Base-by-base conservation (phyloP, 2,888 invertebrate genomes). In the Parnassius glacialis region DNA sequence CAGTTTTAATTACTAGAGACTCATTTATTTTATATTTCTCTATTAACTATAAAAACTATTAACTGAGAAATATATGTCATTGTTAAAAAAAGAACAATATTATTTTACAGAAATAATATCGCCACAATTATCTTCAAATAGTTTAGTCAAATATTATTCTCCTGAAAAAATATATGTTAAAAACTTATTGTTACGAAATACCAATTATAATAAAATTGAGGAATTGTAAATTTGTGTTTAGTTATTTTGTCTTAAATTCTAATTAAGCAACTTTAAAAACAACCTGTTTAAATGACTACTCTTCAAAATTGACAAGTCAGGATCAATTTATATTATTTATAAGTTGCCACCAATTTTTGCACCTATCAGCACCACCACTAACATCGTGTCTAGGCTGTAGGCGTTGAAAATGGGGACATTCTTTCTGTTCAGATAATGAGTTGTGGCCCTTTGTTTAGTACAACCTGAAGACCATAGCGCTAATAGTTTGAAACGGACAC, bases 381-480 rank as follows among this genome's bases (percentile, higher is more conserved):
- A 94, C 78, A 34, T 84, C 81, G 79, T 94, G 94, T 52, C 93
- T 90, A 2, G 94, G 93, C 48, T 93, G 85, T 52, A 95, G 75
- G 51, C 90, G 85, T 69, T 93, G 93, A 1, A 95, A 95, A 3
- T 94, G 90, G 1, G 94, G 93, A 73, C 94, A 94, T 67, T 94
- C 94, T 68, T 94, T 93, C 0, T 98, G 98, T 0, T 98, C 99
- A 66, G 93, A 93, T 88, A 98, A 99, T 67, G 98, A 98, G 92
- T 99, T 99, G 0, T 99, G 99, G 5, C 96, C 95, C 95, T 85
- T 98, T 97, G 83, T 97, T 98, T 71, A 94, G 86, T 10, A 94
- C 92, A 51, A 93, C 92, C 92, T 95, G 95, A 3, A 95, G 93
- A 0, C 98, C 99, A 83, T 99, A 98, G 48, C 99, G 94, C 85